Evolutionary conservation across 1,140 invertebrate species (phyloP).

Genomic region (Drosophila murphyi): DNA sequence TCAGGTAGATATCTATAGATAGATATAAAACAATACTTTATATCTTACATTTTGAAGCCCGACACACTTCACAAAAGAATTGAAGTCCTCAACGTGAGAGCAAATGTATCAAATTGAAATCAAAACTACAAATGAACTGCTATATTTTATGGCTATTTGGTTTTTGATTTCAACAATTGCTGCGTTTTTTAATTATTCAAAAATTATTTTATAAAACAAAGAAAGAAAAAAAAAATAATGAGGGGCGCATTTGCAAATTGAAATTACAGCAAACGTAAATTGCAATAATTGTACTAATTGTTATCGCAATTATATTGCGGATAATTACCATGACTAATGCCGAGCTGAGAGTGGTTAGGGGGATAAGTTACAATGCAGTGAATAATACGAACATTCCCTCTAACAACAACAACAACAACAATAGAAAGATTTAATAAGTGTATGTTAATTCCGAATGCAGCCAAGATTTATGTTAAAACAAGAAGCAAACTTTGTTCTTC

Average conservation of each 20-base stretch:
- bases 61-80: too few species aligned
- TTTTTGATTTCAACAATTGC: not conserved
- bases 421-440: not conserved
- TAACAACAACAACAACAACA: constrained; percentile 18
- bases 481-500: constrained; percentile 19
- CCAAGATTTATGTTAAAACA: constrained; percentile 11
- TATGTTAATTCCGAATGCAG: constrained; percentile 2
- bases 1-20: too few species aligned
- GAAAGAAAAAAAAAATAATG: constrained; percentile 54
- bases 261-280: constrained; percentile 74
- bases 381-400: constrained; percentile 42
- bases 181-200: constrained; percentile 25
- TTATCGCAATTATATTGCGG: constrained; percentile 77
- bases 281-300: constrained; percentile 82
- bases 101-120: constrained; percentile 28
- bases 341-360: too few species aligned
- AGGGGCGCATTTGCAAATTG: constrained; percentile 71
- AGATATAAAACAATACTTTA: too few species aligned
- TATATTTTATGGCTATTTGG: constrained; percentile 9
- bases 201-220: constrained; percentile 5
- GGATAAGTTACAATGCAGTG: constrained; percentile 61
- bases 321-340: constrained; percentile 81
- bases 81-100: too few species aligned
- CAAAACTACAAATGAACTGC: constrained; percentile 5
- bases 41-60: too few species aligned